These are phyloP conservation scores for Hippasteria phrygiana DNA, from an alignment of 53 echinoderm and acorn worm species.

Conservation along the genomic window DNA sequence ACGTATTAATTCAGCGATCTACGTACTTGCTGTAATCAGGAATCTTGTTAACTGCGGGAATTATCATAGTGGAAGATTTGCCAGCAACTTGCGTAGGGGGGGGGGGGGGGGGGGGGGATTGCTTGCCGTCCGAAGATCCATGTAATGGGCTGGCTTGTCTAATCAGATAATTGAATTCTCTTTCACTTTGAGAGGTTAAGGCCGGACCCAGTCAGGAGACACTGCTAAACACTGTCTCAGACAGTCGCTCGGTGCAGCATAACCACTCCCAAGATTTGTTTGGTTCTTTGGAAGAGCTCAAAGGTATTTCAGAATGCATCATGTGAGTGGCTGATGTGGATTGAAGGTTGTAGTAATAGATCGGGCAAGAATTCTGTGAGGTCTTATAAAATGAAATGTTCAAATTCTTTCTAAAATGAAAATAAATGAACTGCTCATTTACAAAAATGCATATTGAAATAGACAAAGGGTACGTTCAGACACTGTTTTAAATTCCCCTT, in stretches of 20 bases:
- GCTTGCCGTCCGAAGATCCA: background rate
- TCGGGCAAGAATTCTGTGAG: too few species aligned
- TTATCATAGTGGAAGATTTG: slow-evolving; percentile 12
- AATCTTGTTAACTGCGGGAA: slow-evolving; percentile 28
- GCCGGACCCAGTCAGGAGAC: background rate
- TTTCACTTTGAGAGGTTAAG: slow-evolving; percentile 32
- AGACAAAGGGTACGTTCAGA: too few species aligned
- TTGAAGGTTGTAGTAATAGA: too few species aligned
- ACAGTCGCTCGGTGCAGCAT: background rate
- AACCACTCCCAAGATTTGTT: too few species aligned
- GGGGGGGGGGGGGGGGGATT: slow-evolving; percentile 11
- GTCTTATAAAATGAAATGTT: too few species aligned
- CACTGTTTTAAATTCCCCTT: too few species aligned
- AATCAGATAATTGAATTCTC: slow-evolving; percentile 45
- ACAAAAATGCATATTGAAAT: too few species aligned
- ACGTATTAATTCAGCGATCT: slow-evolving; percentile 38
- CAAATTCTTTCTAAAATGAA: too few species aligned
- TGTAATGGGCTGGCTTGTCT: slow-evolving; percentile 52
- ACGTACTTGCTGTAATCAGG: slow-evolving; percentile 47
- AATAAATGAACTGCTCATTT: too few species aligned
- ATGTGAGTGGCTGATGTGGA: too few species aligned
- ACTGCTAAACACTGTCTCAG: background rate
- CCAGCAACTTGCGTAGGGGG: background rate
- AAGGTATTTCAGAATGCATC: too few species aligned
- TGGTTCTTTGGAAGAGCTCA: too few species aligned